Evolutionary conservation across 92 coral and sea anemone species (phyloP), one percentile per base, ranked within the genome.

Genomic region (Porites cylindrica): DNA sequence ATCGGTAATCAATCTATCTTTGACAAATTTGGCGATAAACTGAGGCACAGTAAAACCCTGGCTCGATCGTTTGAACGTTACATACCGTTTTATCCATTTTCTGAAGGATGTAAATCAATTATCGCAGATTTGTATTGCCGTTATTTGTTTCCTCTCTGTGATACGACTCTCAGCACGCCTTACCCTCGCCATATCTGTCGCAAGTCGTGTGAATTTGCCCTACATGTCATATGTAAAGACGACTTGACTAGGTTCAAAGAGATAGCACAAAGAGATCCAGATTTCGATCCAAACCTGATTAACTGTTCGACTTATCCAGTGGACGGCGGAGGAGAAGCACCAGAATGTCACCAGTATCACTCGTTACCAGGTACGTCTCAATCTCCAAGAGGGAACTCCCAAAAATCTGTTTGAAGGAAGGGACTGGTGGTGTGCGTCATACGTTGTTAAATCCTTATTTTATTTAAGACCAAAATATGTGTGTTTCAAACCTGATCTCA

Each of bases 301-400:
- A 51, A 79, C 26, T 65, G 82, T 2, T 3, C 77, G 10, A 29
- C 51, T 2, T 79, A 10, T 65, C 60, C 12, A 23, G 8, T n/a
- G 11, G 61, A 70, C 7, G 54, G 13, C 19, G 82, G 82, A 43
- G 82, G 82, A 4, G 14, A 79, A 3, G 72, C 62, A 12, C 82
- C 82, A 0, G 82, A 79, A 50, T 79, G 82, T 8, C 50, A 79
- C 53, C 82, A 79, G 13, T 60, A 50, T n/a, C 50, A 63, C 10
- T 5, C 32, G 7, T 17, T 79, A 6, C 71, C 82, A 14, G 82
- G 82, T 79, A n/a, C 50, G 24, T 10, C 70, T 12, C 32, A 67
- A 67, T 67, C 13, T 2, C 10, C 10, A 7, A n/a, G 21, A 4
- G 67, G 18, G 16, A 65, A 65, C 69, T 23, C 24, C 24, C 24